phyloP scores from a whole-genome alignment of 2,888 invertebrate genomes.

The Andrena camellia region DNA sequence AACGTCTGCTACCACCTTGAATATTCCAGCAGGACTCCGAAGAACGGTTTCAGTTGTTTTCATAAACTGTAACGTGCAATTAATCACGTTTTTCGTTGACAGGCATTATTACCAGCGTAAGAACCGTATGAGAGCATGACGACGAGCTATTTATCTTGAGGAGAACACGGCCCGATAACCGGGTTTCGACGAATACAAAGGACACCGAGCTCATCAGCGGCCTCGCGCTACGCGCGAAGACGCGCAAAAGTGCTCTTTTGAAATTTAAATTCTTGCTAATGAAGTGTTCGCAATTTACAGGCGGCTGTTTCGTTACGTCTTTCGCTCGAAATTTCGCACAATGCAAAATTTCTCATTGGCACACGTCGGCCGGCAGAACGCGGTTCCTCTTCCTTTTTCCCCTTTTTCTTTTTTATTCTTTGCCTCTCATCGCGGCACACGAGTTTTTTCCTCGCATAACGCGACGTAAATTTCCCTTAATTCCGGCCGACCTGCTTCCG shows the following conservation, averaged over 20 bases:
- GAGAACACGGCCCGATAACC: slow-evolving; percentile 27
- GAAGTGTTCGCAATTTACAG: slow-evolving; percentile 63
- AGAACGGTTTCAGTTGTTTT: too few relatives aligned
- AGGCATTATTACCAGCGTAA: neutral
- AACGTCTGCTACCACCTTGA: too few relatives aligned
- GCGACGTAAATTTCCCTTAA: slow-evolving; percentile 21
- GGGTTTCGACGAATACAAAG: slow-evolving; percentile 43
- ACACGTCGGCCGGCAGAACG: slow-evolving; percentile 24
- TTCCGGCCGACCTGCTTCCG: neutral
- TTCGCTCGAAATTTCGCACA: slow-evolving; percentile 45
- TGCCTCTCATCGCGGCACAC: too few relatives aligned
- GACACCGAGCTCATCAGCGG: slow-evolving; percentile 46
- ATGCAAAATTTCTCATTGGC: slow-evolving; percentile 56
- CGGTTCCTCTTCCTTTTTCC: neutral
- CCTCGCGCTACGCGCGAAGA: slow-evolving; percentile 26
- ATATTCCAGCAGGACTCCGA: too few relatives aligned
- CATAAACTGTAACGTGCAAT: neutral
- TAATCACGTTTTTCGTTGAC: neutral
- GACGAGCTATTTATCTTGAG: slow-evolving; percentile 42
- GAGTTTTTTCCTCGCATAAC: slow-evolving; percentile 11
- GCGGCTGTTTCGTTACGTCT: slow-evolving; percentile 46
- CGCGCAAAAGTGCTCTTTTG: slow-evolving; percentile 55
- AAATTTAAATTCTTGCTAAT: slow-evolving; percentile 66
- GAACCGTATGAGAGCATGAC: neutral
- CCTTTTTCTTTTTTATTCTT: neutral